These are phyloP conservation scores for Argyresthia albistria DNA, from an alignment of 2,888 invertebrate genomes.

Conservation along the genomic window DNA sequence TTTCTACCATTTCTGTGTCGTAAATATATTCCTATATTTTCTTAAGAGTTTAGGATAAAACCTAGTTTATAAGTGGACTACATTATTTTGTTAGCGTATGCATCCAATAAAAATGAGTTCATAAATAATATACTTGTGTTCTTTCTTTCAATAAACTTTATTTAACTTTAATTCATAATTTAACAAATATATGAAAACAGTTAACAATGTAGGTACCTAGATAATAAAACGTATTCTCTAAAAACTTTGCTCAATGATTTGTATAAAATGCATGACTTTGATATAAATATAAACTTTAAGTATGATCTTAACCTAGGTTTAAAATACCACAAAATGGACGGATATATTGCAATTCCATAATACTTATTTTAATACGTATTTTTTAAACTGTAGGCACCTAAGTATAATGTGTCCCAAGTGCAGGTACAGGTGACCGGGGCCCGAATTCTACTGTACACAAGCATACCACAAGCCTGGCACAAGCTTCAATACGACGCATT, in stretches of 20 bases:
- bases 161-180: too few relatives aligned
- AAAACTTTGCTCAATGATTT: neutral
- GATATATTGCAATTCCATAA: neutral
- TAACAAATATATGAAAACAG: too few relatives aligned
- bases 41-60: constrained; percentile 35
- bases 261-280: neutral
- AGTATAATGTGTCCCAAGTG: too few relatives aligned
- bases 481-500: too few relatives aligned
- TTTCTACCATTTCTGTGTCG: too few relatives aligned
- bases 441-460: too few relatives aligned
- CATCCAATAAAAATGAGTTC: constrained; percentile 36
- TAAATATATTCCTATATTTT: constrained; percentile 60
- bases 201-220: too few relatives aligned
- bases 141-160: neutral
- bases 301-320: neutral
- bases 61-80: constrained; percentile 14
- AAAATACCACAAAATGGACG: neutral
- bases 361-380: neutral
- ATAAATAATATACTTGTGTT: constrained; percentile 8
- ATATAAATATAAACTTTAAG: too few relatives aligned
- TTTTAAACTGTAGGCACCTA: neutral
- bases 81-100: constrained; percentile 46
- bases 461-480: too few relatives aligned
- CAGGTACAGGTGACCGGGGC: too few relatives aligned
- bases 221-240: too few relatives aligned